Percentiles rank a stretch among this genome's conserved stretches.
phyloP scores from a whole-genome alignment of 1,140 invertebrate species.

The Papilio aristodemus region DNA sequence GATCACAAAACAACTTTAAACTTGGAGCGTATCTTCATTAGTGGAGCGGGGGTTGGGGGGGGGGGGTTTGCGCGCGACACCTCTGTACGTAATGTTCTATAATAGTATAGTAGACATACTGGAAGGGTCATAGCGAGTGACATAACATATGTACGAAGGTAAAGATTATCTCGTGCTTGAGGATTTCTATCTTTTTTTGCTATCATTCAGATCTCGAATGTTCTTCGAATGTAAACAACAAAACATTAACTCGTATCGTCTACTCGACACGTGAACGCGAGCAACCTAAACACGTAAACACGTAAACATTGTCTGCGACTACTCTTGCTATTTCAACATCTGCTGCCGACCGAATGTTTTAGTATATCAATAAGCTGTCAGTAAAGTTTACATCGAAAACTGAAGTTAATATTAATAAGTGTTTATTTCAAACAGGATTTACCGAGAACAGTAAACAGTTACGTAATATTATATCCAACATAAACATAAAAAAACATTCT shows the following conservation, averaged over 20 bases:
- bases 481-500: too few species aligned
- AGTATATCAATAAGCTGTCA: background rate
- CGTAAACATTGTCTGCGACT: too few species aligned
- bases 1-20: too few species aligned
- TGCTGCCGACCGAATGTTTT: too few species aligned
- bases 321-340: too few species aligned
- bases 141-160: background rate
- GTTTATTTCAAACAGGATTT: conserved; percentile 5
- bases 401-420: conserved; percentile 7
- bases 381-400: background rate
- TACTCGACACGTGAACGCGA: too few species aligned
- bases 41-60: too few species aligned
- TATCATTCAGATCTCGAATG: background rate
- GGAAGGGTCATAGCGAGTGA: conserved; percentile 8
- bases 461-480: conserved; percentile 15
- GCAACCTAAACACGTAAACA: too few species aligned
- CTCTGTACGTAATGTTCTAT: too few species aligned
- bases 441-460: background rate
- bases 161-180: background rate
- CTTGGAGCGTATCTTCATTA: too few species aligned
- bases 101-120: too few species aligned
- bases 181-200: background rate
- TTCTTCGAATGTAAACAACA: background rate
- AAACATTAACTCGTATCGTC: background rate
- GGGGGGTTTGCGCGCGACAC: too few species aligned